These are phyloP conservation scores for Apamea sordens DNA, from an alignment of 2,888 invertebrate species.

Conservation along the genomic window DNA sequence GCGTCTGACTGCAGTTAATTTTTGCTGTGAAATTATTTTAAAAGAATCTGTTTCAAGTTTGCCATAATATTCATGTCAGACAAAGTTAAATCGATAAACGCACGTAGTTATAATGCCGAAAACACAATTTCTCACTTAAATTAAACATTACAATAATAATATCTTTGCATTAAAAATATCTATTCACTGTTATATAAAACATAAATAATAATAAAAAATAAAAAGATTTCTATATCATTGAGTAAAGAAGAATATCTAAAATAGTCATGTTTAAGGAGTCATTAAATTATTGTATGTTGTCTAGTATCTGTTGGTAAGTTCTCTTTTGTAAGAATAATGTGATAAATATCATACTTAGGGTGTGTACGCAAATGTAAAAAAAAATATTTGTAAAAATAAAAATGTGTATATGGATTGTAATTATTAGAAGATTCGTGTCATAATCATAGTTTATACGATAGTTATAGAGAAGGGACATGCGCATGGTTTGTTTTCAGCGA, in stretches of 20 bases:
- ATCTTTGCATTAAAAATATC: constrained; percentile 34
- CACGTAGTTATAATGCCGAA: background rate
- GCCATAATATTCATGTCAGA: background rate
- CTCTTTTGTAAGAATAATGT: constrained; percentile 80
- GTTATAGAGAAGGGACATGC: constrained; percentile 50
- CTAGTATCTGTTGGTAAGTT: constrained; percentile 79
- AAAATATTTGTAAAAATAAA: constrained; percentile 68
- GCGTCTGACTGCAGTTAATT: background rate
- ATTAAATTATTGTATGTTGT: constrained; percentile 86
- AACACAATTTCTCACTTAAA: constrained; percentile 17
- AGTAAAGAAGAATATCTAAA: constrained; percentile 61
- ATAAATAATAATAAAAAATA: constrained; percentile 55
- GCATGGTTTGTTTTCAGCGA: constrained; percentile 49
- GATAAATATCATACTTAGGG: constrained; percentile 81
- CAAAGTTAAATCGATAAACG: background rate
- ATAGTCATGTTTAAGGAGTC: constrained; percentile 83
- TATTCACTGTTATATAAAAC: constrained; percentile 63
- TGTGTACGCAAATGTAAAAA: constrained; percentile 78
- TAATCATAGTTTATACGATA: constrained; percentile 73
- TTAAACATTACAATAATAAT: constrained; percentile 12
- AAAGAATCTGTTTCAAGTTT: background rate
- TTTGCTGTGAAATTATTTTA: background rate
- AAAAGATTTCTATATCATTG: constrained; percentile 59
- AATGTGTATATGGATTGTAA: constrained; percentile 81
- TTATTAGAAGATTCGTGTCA: constrained; percentile 78